phyloP scores from a whole-genome alignment of 2,888 invertebrate genomes.

The Cephus pulcher region DNA sequence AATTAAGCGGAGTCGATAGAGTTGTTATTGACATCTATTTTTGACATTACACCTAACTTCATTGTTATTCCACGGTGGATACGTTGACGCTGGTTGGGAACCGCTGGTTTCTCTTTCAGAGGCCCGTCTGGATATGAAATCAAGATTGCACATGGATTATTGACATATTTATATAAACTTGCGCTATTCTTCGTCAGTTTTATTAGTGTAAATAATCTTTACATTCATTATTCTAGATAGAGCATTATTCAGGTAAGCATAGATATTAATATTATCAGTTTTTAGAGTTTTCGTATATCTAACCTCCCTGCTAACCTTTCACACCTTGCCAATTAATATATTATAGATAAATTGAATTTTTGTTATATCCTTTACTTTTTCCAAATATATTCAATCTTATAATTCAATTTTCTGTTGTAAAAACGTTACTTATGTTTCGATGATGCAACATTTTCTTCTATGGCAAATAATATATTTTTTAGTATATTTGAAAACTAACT shows the following conservation, averaged over 20 bases:
- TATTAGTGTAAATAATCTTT: constrained; percentile 24
- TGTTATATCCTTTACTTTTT: not conserved
- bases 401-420: not conserved
- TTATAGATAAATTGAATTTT: constrained; percentile 2
- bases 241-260: constrained; percentile 25
- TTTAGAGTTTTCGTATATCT: constrained; percentile 2
- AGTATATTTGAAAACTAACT: not conserved
- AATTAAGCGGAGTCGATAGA: not conserved
- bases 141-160: constrained; percentile 49
- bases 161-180: constrained; percentile 32
- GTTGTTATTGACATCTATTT: not conserved
- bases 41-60: not conserved
- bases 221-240: constrained; percentile 20
- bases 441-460: not conserved
- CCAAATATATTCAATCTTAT: not conserved
- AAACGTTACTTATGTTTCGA: not conserved
- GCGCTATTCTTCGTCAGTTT: constrained; percentile 9
- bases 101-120: constrained; percentile 37
- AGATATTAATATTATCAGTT: constrained; percentile 20
- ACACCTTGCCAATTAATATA: constrained; percentile 7
- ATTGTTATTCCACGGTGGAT: not conserved
- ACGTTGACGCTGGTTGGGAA: constrained; percentile 28
- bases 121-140: constrained; percentile 33
- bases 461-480: not conserved
- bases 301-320: constrained; percentile 32